Conservation (phyloP, 2,888 invertebrate species). For the Steromphala cineraria region DNA sequence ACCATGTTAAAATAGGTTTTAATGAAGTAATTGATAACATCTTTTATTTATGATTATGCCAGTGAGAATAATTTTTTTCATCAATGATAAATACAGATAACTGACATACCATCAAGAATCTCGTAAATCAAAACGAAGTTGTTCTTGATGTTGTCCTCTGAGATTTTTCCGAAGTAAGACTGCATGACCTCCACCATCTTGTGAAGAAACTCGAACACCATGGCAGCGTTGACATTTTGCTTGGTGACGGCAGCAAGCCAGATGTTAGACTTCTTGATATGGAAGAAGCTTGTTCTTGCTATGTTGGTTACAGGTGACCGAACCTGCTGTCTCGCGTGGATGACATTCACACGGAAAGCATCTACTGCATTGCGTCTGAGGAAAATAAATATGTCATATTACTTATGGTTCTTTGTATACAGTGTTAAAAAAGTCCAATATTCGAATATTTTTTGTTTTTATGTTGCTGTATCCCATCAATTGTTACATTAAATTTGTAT, state of each 20-base stretch:
- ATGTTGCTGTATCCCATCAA: too few species aligned
- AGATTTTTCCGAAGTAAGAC: slow-evolving; percentile 99
- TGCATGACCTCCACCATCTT: slow-evolving; percentile 97
- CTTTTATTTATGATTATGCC: too few species aligned
- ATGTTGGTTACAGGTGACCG: slow-evolving; percentile 99
- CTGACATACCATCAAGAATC: slow-evolving; percentile 89
- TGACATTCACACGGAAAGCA: slow-evolving; percentile 99
- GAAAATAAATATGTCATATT: slow-evolving; percentile 21
- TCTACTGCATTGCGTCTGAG: slow-evolving; percentile 94
- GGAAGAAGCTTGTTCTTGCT: slow-evolving; percentile 98
- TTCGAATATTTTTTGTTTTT: too few species aligned
- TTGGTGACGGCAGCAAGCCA: slow-evolving; percentile 99
- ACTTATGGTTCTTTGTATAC: background rate
- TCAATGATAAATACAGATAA: too few species aligned
- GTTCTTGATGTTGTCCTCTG: slow-evolving; percentile 99
- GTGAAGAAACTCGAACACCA: slow-evolving; percentile 99
- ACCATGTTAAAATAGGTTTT: too few species aligned
- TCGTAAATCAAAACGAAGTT: slow-evolving; percentile 99
- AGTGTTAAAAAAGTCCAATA: too few species aligned
- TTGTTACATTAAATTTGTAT: too few species aligned
- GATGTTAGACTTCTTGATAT: slow-evolving; percentile 98
- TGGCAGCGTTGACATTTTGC: slow-evolving; percentile 99
- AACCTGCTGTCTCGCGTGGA: slow-evolving; percentile 96
- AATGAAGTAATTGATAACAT: too few species aligned
- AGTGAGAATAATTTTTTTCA: too few species aligned